Evolutionary conservation across 2,888 invertebrate species (phyloP).

Genomic region (Drosophila dives): DNA sequence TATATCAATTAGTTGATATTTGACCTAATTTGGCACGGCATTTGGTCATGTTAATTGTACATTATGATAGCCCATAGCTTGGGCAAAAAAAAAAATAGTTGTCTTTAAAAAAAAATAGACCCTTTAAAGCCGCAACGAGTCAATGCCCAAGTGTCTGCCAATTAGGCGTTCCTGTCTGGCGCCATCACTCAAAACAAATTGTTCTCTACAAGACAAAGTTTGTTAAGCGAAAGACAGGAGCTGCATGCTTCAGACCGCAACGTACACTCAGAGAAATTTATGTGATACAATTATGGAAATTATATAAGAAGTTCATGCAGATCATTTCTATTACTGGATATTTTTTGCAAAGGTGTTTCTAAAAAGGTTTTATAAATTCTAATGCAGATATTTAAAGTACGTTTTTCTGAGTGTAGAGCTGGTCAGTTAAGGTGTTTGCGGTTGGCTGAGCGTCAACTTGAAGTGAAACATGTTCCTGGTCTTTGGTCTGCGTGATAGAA

Average conservation of each 20-base stretch:
- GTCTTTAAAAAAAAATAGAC: neutral
- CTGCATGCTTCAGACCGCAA: constrained; percentile 17
- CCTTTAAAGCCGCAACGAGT: constrained; percentile 25
- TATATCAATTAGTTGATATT: constrained; percentile 67
- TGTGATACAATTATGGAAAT: neutral
- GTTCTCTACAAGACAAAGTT: constrained; percentile 7
- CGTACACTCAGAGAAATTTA: neutral
- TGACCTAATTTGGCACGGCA: constrained; percentile 65
- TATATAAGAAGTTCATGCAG: too few species aligned
- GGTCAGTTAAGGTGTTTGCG: constrained; percentile 39
- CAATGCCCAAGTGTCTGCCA: constrained; percentile 19
- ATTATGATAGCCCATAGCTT: constrained; percentile 29
- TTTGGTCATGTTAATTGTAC: constrained; percentile 48
- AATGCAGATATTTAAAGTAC: neutral
- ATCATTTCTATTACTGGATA: neutral
- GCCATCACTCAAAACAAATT: constrained; percentile 27
- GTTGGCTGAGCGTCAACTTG: constrained; percentile 45
- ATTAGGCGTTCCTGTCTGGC: constrained; percentile 27
- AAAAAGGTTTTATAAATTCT: neutral
- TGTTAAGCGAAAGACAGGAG: constrained; percentile 7
- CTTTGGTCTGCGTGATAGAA: constrained; percentile 64
- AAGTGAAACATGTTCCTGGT: constrained; percentile 1
- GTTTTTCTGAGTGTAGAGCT: neutral
- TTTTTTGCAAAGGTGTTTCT: neutral
- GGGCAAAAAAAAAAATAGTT: neutral